A percentile compares a stretch with the other conserved stretches of the same genome.
Evolutionary conservation across 2,797 vertebrate genomes (phyloP).

Genomic region (Sebastes taczanowskii): DNA sequence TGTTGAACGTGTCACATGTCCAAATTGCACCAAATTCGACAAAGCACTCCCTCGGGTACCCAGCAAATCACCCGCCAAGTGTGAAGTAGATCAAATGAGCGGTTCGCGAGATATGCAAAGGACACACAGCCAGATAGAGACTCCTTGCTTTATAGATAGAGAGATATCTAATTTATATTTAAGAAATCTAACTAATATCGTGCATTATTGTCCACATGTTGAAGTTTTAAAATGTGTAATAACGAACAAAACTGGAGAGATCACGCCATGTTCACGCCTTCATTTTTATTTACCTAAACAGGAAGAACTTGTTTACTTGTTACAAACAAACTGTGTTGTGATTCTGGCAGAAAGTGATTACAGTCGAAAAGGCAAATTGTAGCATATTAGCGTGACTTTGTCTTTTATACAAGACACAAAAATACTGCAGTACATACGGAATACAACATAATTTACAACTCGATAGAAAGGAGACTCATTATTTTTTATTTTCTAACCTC

Average conservation of each 20-base stretch:
- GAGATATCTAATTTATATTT: no score
- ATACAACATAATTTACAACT: slow-evolving; percentile 7
- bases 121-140: no score
- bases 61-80: no score
- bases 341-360: slow-evolving; percentile 21
- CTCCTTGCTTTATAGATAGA: no score
- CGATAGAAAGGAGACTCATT: background rate
- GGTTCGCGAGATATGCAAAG: no score
- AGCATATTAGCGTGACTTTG: background rate
- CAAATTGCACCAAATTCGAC: no score
- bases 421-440: background rate
- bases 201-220: background rate
- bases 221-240: background rate
- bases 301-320: slow-evolving; percentile 8
- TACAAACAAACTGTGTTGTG: slow-evolving; percentile 21
- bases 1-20: no score
- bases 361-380: background rate
- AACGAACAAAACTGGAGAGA: slow-evolving; percentile 1
- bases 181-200: background rate
- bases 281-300: slow-evolving; percentile 51
- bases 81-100: no score
- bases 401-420: background rate
- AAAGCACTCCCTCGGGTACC: no score
- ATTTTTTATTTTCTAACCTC: background rate
- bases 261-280: background rate